These are phyloP conservation scores for Sarcophaga subvicina DNA, from an alignment of 2,888 invertebrate genomes.

Conservation along the genomic window DNA sequence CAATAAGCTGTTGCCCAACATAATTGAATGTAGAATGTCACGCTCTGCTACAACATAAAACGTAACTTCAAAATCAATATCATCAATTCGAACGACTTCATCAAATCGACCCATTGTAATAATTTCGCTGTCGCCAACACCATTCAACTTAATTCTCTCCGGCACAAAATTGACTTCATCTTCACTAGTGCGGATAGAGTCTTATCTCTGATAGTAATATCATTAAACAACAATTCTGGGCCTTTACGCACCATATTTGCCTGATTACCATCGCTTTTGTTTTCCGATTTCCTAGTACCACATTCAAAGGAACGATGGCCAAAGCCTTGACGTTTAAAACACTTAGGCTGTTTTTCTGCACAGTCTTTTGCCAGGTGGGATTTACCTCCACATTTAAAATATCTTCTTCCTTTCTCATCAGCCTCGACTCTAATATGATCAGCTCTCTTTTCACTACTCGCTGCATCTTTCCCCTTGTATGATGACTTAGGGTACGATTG, in stretches of 20 bases:
- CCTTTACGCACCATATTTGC: conserved; percentile 3
- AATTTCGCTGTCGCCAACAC: background rate
- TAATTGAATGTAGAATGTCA: conserved; percentile 11
- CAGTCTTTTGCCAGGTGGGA: no score
- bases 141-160: background rate
- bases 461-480: conserved; percentile 1
- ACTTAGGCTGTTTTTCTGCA: no score
- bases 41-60: background rate
- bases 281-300: background rate
- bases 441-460: background rate
- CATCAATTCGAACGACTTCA: no score
- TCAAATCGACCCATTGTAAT: no score
- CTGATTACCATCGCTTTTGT: background rate
- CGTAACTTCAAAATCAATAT: no score
- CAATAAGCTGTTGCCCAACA: conserved; percentile 27
- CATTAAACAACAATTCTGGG: conserved; percentile 20
- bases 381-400: background rate
- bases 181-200: background rate
- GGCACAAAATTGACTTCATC: conserved; percentile 5
- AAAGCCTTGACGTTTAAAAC: background rate
- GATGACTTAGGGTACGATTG: background rate
- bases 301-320: conserved; percentile 28
- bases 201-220: background rate
- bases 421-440: background rate
- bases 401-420: background rate